Evolutionary conservation across 2,888 invertebrate genomes (phyloP).

Genomic region (Sisyra nigra): DNA sequence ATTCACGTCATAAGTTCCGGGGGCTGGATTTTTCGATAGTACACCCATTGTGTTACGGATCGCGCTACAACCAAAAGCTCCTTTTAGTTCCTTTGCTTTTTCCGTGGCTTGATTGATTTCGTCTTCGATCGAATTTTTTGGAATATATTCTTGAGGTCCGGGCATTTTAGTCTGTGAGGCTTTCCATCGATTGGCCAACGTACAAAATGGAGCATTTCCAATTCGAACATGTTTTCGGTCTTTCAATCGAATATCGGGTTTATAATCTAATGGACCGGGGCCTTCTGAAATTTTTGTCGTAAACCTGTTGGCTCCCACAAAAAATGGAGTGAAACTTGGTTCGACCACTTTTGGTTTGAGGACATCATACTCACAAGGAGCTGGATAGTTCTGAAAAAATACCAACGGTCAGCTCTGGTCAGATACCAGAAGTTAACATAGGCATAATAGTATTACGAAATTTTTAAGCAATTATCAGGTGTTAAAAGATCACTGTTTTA

Average conservation of each 20-base stretch:
- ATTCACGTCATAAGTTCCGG: too few species aligned
- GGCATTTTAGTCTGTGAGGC: constrained; percentile 9
- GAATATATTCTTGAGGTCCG: constrained; percentile 12
- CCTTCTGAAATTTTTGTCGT: constrained; percentile 8
- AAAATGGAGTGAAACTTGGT: constrained; percentile 15
- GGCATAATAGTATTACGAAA: too few species aligned
- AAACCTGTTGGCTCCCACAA: constrained; percentile 16
- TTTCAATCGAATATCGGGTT: constrained; percentile 12
- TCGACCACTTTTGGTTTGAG: constrained; percentile 8
- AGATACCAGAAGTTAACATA: too few species aligned
- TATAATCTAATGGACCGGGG: constrained; percentile 17
- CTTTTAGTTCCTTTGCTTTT: not conserved
- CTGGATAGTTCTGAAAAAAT: constrained; percentile 19
- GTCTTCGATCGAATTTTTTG: constrained; percentile 10
- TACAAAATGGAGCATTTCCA: constrained; percentile 13
- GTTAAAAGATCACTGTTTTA: too few species aligned
- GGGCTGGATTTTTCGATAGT: too few species aligned
- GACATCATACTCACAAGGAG: constrained; percentile 18
- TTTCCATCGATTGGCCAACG: constrained; percentile 7
- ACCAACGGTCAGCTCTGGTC: too few species aligned
- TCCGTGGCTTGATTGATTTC: not conserved
- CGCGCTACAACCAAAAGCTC: not conserved
- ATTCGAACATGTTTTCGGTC: constrained; percentile 13
- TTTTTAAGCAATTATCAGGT: too few species aligned
- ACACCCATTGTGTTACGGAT: too few species aligned